Conservation (phyloP, 2,797 vertebrate genomes). For the Pangasius sanitwongsei region DNA sequence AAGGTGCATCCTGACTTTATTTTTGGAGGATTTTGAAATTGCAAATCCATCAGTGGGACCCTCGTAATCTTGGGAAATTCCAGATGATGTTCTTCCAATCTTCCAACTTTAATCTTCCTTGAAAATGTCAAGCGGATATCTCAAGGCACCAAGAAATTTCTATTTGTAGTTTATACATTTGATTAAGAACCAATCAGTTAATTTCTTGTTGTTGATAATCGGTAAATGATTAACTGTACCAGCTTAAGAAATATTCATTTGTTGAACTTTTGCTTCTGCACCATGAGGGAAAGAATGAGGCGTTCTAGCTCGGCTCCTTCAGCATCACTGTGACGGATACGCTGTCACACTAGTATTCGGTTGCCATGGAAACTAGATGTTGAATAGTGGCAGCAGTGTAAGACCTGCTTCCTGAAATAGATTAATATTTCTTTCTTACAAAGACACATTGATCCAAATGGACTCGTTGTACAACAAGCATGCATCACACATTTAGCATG, state of each 20-base stretch:
- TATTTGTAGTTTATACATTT: background rate
- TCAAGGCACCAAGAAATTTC: background rate
- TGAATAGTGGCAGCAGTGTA: slow-evolving; percentile 63
- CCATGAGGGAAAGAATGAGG: slow-evolving; percentile 15
- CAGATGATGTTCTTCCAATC: background rate
- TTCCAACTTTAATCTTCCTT: background rate
- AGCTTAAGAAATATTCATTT: slow-evolving; percentile 6
- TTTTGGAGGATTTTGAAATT: background rate
- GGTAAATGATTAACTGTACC: background rate
- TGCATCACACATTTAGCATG: slow-evolving; percentile 25
- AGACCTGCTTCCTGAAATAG: slow-evolving; percentile 67
- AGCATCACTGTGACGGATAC: slow-evolving; percentile 54
- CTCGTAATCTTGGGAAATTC: background rate
- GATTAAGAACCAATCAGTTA: background rate
- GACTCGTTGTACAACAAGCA: slow-evolving; percentile 41
- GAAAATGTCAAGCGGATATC: background rate
- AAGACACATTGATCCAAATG: slow-evolving; percentile 52
- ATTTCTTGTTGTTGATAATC: background rate
- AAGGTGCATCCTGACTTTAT: background rate
- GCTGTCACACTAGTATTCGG: slow-evolving; percentile 57
- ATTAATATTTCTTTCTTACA: slow-evolving; percentile 57
- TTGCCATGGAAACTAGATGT: slow-evolving; percentile 74
- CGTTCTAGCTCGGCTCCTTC: slow-evolving; percentile 39
- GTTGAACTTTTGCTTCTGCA: slow-evolving; percentile 17
- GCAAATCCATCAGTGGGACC: background rate